Percentiles rank a stretch among this genome's conserved stretches.
Conservation (phyloP, 2,888 invertebrate genomes). For the Meteorus cinctellus region DNA sequence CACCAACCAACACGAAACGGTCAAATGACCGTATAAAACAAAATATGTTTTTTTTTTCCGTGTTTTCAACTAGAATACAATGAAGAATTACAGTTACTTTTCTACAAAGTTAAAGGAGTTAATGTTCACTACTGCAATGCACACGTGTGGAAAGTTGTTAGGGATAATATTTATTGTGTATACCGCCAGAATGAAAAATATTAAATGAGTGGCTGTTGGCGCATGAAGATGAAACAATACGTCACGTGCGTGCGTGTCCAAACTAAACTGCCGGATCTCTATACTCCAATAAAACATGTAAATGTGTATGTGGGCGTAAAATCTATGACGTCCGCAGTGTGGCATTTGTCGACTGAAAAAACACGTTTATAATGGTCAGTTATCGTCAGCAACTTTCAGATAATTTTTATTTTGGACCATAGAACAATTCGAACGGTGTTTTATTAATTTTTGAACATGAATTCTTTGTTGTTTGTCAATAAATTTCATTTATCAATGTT, state of each 20-base stretch:
- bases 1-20: too few species aligned
- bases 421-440: not conserved
- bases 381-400: not conserved
- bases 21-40: too few species aligned
- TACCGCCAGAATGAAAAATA: not conserved
- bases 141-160: too few species aligned
- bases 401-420: not conserved
- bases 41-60: too few species aligned
- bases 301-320: not conserved
- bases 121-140: too few species aligned
- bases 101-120: too few species aligned
- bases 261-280: not conserved
- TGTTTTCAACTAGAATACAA: too few species aligned
- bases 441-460: not conserved
- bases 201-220: not conserved
- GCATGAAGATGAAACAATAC: not conserved
- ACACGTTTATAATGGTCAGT: slow-evolving; percentile 1
- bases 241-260: not conserved
- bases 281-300: not conserved
- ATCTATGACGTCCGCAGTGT: not conserved
- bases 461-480: not conserved
- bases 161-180: not conserved
- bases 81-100: too few species aligned
- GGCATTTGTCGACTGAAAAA: slow-evolving; percentile 6
- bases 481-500: not conserved